Evolutionary conservation across 1,140 invertebrate species (phyloP).

Genomic region (Caenorhabditis tropicalis): DNA sequence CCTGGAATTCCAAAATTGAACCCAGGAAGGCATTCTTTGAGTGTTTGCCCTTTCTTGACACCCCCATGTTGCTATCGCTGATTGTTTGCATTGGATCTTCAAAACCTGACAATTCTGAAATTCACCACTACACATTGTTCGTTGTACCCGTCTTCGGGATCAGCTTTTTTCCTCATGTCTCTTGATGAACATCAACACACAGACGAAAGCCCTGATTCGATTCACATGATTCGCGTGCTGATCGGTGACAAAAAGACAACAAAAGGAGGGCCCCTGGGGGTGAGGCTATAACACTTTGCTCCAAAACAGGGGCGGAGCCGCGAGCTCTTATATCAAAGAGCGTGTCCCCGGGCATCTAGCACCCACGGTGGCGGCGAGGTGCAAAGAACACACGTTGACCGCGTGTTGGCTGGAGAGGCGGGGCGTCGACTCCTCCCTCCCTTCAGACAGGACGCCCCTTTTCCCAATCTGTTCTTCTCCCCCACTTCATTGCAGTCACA

Average conservation of each 20-base stretch:
- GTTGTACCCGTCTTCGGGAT: slow-evolving; percentile 9
- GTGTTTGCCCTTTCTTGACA: slow-evolving; percentile 21
- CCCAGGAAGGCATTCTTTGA: not conserved
- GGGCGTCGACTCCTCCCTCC: not conserved
- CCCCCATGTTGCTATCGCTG: not conserved
- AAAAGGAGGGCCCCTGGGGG: too few species aligned
- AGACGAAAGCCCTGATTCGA: not conserved
- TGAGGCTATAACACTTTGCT: slow-evolving; percentile 35
- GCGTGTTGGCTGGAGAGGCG: slow-evolving; percentile 20
- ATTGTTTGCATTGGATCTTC: not conserved
- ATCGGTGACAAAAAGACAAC: slow-evolving; percentile 2
- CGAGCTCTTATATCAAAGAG: slow-evolving; percentile 5
- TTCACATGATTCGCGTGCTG: slow-evolving; percentile 23
- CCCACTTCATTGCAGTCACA: not conserved
- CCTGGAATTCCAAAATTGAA: not conserved
- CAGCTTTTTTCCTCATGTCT: too few species aligned
- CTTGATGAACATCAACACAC: not conserved
- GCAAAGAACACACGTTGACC: slow-evolving; percentile 39
- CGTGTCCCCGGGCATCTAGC: not conserved
- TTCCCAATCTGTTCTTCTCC: slow-evolving; percentile 7
- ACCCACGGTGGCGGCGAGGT: slow-evolving; percentile 14
- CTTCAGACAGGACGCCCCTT: slow-evolving; percentile 29
- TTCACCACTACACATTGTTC: not conserved
- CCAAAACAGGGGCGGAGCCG: slow-evolving; percentile 25
- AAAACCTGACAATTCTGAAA: not conserved